Conservation (phyloP, 2,888 invertebrate genomes). For the Pandemis corylana region DNA sequence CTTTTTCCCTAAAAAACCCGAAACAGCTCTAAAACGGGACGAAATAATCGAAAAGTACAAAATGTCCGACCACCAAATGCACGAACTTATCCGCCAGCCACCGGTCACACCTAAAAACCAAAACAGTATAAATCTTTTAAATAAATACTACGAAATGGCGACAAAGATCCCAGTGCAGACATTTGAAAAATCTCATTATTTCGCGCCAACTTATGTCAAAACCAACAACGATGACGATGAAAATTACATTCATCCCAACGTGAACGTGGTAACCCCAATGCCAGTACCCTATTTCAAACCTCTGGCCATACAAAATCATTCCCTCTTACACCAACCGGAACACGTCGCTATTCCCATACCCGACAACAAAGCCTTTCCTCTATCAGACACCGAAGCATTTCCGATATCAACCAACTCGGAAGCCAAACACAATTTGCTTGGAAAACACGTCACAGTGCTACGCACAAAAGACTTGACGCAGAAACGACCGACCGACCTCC, state of each 20-base stretch:
- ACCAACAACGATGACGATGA: slow-evolving; percentile 43
- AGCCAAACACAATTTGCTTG: slow-evolving; percentile 43
- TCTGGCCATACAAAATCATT: slow-evolving; percentile 30
- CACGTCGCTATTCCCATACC: slow-evolving; percentile 32
- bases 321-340: slow-evolving; percentile 41
- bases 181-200: slow-evolving; percentile 58
- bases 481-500: slow-evolving; percentile 49
- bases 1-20: slow-evolving; percentile 5
- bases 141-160: slow-evolving; percentile 51
- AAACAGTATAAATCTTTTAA: slow-evolving; percentile 44
- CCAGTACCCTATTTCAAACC: slow-evolving; percentile 54
- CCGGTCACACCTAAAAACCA: slow-evolving; percentile 38
- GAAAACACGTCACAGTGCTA: slow-evolving; percentile 63
- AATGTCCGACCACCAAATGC: slow-evolving; percentile 52
- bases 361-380: slow-evolving; percentile 6
- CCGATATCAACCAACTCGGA: slow-evolving; percentile 1
- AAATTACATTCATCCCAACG: slow-evolving; percentile 35
- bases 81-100: slow-evolving; percentile 49
- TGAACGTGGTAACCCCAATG: slow-evolving; percentile 1
- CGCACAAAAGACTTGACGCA: slow-evolving; percentile 59
- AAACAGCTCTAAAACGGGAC: not conserved
- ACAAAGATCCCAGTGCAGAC: slow-evolving; percentile 56
- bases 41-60: slow-evolving; percentile 1
- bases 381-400: slow-evolving; percentile 4
- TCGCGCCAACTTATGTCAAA: slow-evolving; percentile 58